Percentiles rank a stretch among this genome's conserved stretches.
These are phyloP conservation scores for Nomada goodeniana DNA, from an alignment of 2,888 invertebrate genomes.

Conservation along the genomic window DNA sequence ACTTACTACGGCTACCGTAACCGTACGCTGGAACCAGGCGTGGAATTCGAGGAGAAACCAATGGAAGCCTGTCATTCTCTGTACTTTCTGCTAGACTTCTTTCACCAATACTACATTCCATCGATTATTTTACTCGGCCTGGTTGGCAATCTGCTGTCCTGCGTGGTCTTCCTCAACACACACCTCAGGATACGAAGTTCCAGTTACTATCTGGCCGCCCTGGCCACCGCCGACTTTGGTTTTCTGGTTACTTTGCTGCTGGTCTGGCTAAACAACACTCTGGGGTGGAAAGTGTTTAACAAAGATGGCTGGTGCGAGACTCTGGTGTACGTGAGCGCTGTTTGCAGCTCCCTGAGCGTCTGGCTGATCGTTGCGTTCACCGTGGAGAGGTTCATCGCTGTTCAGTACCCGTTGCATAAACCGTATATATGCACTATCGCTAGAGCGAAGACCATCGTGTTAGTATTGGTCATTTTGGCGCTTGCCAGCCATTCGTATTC, in stretches of 20 bases:
- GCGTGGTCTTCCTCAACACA: slow-evolving; percentile 87
- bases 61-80: slow-evolving; percentile 74
- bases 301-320: slow-evolving; percentile 87
- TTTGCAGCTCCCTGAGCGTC: slow-evolving; percentile 88
- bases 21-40: slow-evolving; percentile 52
- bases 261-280: slow-evolving; percentile 85
- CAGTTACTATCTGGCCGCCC: slow-evolving; percentile 87
- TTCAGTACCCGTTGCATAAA: slow-evolving; percentile 87
- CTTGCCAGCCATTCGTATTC: slow-evolving; percentile 84
- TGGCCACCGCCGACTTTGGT: slow-evolving; percentile 87
- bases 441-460: slow-evolving; percentile 86
- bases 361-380: slow-evolving; percentile 90
- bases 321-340: slow-evolving; percentile 85
- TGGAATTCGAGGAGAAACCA: slow-evolving; percentile 73
- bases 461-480: slow-evolving; percentile 84
- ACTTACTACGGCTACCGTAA: slow-evolving; percentile 56
- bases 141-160: slow-evolving; percentile 87
- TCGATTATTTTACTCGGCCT: slow-evolving; percentile 87
- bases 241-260: slow-evolving; percentile 86
- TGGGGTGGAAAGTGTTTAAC: slow-evolving; percentile 85
- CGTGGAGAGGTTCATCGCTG: slow-evolving; percentile 89
- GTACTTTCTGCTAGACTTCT: slow-evolving; percentile 83
- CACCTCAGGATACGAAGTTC: slow-evolving; percentile 87
- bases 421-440: slow-evolving; percentile 87
- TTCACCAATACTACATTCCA: slow-evolving; percentile 87